These are phyloP conservation scores for Coenobita brevimanus DNA, from an alignment of 1,140 invertebrate species.

Conservation along the genomic window DNA sequence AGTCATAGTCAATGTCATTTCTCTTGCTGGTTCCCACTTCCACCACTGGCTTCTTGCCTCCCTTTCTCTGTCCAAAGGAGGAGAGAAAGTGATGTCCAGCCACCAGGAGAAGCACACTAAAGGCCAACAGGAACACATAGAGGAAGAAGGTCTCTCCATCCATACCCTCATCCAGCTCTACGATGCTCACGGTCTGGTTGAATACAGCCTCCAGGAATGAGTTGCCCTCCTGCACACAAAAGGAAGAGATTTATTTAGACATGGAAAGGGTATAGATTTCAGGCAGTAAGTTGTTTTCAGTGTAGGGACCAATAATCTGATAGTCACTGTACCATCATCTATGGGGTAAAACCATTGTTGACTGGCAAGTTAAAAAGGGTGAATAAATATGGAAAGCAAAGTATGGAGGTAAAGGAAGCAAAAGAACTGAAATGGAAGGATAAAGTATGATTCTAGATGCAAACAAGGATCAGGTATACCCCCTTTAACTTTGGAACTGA, in stretches of 20 bases:
- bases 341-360: no score
- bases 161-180: slow-evolving; percentile 96
- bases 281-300: background rate
- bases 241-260: no score
- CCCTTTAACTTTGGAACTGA: no score
- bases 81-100: slow-evolving; percentile 89
- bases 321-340: no score
- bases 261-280: no score
- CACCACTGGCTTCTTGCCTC: slow-evolving; percentile 77
- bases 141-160: slow-evolving; percentile 99
- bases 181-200: slow-evolving; percentile 98
- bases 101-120: slow-evolving; percentile 89
- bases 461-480: background rate
- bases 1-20: slow-evolving; percentile 96
- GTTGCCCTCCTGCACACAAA: slow-evolving; percentile 78
- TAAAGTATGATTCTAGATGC: no score
- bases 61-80: slow-evolving; percentile 81
- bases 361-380: no score
- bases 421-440: no score
- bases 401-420: no score
- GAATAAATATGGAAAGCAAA: no score
- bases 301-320: no score
- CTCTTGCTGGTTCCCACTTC: slow-evolving; percentile 86
- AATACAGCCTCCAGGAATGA: slow-evolving; percentile 92
- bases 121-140: slow-evolving; percentile 93